phyloP scores from a whole-genome alignment of 2,797 vertebrate species.

The Vireo griseus region DNA sequence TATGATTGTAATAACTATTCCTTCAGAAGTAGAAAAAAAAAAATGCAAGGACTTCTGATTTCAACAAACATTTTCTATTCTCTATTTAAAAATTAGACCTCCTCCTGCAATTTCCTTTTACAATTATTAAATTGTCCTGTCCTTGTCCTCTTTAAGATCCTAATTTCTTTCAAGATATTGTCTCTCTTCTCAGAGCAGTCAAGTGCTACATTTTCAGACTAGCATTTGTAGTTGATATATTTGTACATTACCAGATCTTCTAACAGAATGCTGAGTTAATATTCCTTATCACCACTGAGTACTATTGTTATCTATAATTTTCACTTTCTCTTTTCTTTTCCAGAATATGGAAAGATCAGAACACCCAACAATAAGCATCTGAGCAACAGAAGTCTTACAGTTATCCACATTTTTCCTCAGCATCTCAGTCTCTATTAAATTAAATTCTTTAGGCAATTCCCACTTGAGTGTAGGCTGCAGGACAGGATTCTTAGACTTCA shows the following conservation, averaged over 20 bases:
- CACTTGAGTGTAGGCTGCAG: not conserved
- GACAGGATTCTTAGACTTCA: not conserved
- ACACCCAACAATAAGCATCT: not conserved
- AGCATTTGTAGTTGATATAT: not conserved
- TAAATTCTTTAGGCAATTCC: not conserved
- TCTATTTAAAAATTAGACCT: not conserved
- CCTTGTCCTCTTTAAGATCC: not conserved
- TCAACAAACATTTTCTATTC: fast-evolving
- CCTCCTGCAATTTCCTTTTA: not conserved
- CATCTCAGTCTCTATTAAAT: not conserved
- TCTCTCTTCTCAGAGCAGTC: not conserved
- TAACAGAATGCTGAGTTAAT: not conserved
- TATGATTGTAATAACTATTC: not conserved
- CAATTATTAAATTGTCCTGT: not conserved
- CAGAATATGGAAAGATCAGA: not conserved
- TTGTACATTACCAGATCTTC: not conserved
- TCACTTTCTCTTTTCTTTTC: not conserved
- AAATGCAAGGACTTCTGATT: not conserved
- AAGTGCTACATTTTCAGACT: not conserved
- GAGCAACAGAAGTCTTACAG: not conserved
- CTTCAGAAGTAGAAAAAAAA: not conserved
- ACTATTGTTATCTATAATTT: not conserved
- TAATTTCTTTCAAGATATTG: not conserved
- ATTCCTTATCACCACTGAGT: fast-evolving
- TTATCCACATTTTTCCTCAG: not conserved